phyloP scores from a whole-genome alignment of 2,797 vertebrate species.

The Onychomys torridus region DNA sequence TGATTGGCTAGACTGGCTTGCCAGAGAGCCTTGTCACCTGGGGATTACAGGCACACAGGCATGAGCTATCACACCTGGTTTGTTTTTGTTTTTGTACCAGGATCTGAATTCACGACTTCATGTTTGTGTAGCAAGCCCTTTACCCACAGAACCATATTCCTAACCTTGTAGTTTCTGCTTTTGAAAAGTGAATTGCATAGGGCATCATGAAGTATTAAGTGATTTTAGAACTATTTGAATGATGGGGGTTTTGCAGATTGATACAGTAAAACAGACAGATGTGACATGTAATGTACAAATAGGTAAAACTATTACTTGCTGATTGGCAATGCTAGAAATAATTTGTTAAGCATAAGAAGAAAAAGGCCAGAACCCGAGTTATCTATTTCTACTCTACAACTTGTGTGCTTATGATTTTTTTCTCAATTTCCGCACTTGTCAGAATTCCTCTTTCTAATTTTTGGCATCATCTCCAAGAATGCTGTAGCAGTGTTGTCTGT shows the following conservation, averaged over 20 bases:
- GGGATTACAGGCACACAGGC: background rate
- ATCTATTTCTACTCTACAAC: background rate
- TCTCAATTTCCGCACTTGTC: background rate
- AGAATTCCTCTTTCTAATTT: constrained; percentile 23
- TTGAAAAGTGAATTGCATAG: constrained; percentile 4
- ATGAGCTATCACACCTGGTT: rapidly evolving
- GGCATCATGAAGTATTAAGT: background rate
- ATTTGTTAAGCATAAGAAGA: background rate
- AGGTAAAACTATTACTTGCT: background rate
- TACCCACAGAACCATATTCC: background rate
- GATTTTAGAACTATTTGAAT: constrained; percentile 28
- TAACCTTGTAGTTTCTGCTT: background rate
- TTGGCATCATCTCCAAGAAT: background rate
- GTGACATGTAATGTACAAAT: background rate
- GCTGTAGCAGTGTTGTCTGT: background rate
- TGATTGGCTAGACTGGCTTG: background rate
- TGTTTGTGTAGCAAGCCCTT: background rate
- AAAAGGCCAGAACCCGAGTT: background rate
- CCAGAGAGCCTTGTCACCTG: background rate
- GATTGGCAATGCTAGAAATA: background rate
- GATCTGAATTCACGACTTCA: background rate
- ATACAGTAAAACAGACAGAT: background rate
- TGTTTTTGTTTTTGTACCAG: background rate
- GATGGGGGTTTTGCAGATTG: background rate
- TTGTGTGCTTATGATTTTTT: background rate